A percentile compares a stretch with the other conserved stretches of the same genome.
Evolutionary conservation across 2,888 invertebrate genomes (phyloP).

Genomic region (Himalopsyche anomala): DNA sequence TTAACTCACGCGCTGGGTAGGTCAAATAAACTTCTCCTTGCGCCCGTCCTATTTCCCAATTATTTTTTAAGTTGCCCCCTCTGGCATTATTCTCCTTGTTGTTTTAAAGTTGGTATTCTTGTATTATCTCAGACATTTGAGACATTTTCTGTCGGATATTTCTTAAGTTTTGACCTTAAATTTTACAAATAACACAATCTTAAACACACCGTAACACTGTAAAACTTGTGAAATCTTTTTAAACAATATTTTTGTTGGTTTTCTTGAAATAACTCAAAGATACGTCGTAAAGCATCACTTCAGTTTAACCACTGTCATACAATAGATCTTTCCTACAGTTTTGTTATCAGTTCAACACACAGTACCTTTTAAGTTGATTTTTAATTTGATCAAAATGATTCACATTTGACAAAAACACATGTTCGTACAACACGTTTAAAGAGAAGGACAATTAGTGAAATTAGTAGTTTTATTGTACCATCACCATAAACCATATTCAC

Average conservation of each 20-base stretch:
- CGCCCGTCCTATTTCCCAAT: constrained; percentile 14
- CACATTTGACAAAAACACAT: too few relatives aligned
- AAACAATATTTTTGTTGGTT: not conserved
- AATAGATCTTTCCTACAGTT: too few relatives aligned
- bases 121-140: constrained; percentile 35
- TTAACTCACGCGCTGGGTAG: not conserved
- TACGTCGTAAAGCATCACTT: too few relatives aligned
- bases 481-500: too few relatives aligned
- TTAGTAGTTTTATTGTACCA: too few relatives aligned
- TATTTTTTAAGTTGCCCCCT: constrained; percentile 1
- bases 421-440: too few relatives aligned
- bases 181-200: constrained; percentile 24
- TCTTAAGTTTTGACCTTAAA: constrained; percentile 5
- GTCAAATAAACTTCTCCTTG: constrained; percentile 19
- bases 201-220: not conserved
- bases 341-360: too few relatives aligned
- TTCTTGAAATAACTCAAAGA: too few relatives aligned
- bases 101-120: constrained; percentile 37
- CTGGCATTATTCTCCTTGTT: constrained; percentile 27
- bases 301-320: too few relatives aligned
- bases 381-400: too few relatives aligned
- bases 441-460: too few relatives aligned
- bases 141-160: not conserved
- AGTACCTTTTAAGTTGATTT: too few relatives aligned
- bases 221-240: not conserved